Percentiles rank a stretch among this genome's conserved stretches.
Evolutionary conservation across 2,113 vertebrate species (phyloP).

Genomic region (Daphoenositta chrysoptera): DNA sequence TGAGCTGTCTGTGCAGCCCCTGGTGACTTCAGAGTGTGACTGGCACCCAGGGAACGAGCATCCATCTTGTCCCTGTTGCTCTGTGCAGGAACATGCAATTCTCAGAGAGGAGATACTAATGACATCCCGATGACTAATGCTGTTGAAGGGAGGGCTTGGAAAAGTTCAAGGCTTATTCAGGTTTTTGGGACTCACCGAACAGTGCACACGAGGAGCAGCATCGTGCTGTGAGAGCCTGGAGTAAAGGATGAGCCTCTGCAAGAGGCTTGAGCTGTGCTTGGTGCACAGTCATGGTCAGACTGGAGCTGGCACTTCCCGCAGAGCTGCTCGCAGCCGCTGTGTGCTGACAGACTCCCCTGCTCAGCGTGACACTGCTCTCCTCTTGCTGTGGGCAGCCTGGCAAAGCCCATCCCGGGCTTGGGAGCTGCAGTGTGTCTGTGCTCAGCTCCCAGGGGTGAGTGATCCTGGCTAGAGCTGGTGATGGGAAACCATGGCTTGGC

Average conservation of each 20-base stretch:
- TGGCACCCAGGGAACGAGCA: neutral
- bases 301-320: neutral
- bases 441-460: neutral
- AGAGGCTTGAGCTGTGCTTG: neutral
- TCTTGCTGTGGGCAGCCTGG: neutral
- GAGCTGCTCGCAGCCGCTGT: rapidly evolving
- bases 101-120: neutral
- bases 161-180: neutral
- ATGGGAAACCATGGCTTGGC: neutral
- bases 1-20: neutral
- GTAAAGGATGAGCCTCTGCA: neutral
- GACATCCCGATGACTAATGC: neutral
- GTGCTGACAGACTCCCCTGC: rapidly evolving
- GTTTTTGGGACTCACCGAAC: neutral
- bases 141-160: neutral
- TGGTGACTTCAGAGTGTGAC: neutral
- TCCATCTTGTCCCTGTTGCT: neutral
- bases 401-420: neutral
- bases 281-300: neutral
- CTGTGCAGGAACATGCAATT: neutral
- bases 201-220: neutral
- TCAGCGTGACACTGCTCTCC: neutral
- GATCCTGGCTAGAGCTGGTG: neutral
- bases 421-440: neutral
- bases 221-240: neutral